phyloP scores from a whole-genome alignment of 2,888 invertebrate genomes.

The Hypomecis atomaria region DNA sequence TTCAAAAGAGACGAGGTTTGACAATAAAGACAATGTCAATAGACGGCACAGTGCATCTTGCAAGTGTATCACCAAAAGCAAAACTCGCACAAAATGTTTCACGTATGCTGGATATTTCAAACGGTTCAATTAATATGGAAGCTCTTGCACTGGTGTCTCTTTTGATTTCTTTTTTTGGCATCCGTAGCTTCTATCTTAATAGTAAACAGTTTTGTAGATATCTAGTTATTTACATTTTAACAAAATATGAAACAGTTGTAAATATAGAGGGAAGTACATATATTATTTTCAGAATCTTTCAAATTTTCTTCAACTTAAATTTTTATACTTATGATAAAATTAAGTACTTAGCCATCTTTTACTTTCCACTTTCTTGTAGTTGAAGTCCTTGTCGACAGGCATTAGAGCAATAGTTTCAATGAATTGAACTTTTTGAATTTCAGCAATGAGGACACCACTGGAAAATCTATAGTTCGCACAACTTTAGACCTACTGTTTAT shows the following conservation, averaged over 20 bases:
- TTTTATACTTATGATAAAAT: constrained; percentile 8
- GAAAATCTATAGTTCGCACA: constrained; percentile 69
- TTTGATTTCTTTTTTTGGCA: constrained; percentile 32
- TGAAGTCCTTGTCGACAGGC: constrained; percentile 31
- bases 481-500: constrained; percentile 50
- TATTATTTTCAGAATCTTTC: constrained; percentile 12
- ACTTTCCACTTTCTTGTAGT: constrained; percentile 33
- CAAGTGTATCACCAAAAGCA: constrained; percentile 72
- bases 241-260: constrained; percentile 15
- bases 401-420: constrained; percentile 40
- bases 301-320: constrained; percentile 10
- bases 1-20: constrained; percentile 94
- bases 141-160: constrained; percentile 49
- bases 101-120: constrained; percentile 55
- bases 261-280: constrained; percentile 8
- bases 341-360: constrained; percentile 33
- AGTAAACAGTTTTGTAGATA: constrained; percentile 31
- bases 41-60: constrained; percentile 78
- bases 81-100: constrained; percentile 67
- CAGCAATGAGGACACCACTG: constrained; percentile 57
- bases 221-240: constrained; percentile 11
- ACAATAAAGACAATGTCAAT: constrained; percentile 70
- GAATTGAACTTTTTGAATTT: constrained; percentile 54
- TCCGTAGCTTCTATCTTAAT: constrained; percentile 30
- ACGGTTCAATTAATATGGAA: constrained; percentile 56